These are phyloP conservation scores for Cylloceria caligata DNA, from an alignment of 2,888 invertebrate species.

Conservation along the genomic window DNA sequence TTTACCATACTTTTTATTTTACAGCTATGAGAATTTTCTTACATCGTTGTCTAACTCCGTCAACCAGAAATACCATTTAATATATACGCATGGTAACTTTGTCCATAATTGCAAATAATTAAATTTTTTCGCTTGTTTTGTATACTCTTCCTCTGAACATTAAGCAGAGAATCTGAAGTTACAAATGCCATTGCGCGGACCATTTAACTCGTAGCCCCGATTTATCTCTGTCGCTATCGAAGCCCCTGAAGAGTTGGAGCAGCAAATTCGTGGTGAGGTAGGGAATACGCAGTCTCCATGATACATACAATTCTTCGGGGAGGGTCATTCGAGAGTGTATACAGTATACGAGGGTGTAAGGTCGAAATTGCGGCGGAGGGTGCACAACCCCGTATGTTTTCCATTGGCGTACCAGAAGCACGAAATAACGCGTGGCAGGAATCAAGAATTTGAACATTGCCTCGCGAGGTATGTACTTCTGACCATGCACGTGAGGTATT, in stretches of 20 bases:
- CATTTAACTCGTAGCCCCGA: slow-evolving; percentile 41
- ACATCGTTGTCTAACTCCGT: too few relatives aligned
- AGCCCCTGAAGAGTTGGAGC: slow-evolving; percentile 22
- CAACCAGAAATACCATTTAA: background rate
- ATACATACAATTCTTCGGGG: slow-evolving; percentile 20
- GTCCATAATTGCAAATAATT: too few relatives aligned
- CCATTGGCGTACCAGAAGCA: slow-evolving; percentile 1
- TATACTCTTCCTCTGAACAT: slow-evolving; percentile 1
- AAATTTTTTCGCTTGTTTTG: background rate
- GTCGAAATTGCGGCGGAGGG: slow-evolving; percentile 21
- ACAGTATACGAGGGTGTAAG: slow-evolving; percentile 15
- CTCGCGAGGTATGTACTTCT: background rate
- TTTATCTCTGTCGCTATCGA: slow-evolving; percentile 35
- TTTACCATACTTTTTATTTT: too few relatives aligned
- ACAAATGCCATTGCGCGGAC: slow-evolving; percentile 27
- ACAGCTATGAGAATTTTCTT: too few relatives aligned
- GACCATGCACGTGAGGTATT: background rate
- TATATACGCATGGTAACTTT: too few relatives aligned
- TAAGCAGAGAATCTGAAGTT: slow-evolving; percentile 14
- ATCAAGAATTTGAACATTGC: slow-evolving; percentile 15
- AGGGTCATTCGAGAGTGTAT: slow-evolving; percentile 23
- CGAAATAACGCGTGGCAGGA: slow-evolving; percentile 20
- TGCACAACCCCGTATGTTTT: slow-evolving; percentile 14
- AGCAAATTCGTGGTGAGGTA: slow-evolving; percentile 22
- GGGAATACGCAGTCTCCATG: slow-evolving; percentile 2